phyloP scores from a whole-genome alignment of 2,113 vertebrate species.

The Calyptomena viridis region DNA sequence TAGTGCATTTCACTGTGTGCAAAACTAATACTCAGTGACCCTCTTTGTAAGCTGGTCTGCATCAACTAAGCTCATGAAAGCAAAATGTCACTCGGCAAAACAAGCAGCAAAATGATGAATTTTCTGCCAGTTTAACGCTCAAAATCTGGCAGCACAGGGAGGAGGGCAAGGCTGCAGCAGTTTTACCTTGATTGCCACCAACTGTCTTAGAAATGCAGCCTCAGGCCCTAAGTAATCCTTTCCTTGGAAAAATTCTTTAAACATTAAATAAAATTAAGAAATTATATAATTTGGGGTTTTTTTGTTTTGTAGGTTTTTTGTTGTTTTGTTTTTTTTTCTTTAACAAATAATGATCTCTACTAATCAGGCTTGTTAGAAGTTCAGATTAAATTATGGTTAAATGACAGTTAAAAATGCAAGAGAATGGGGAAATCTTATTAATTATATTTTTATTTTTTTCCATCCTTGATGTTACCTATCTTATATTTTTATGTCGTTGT shows the following conservation, averaged over 20 bases:
- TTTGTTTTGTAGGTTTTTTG: no score
- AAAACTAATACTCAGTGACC: not conserved
- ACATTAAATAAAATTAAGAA: not conserved
- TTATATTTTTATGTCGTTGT: not conserved
- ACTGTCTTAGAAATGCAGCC: not conserved
- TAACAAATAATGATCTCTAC: not conserved
- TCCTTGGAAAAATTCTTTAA: not conserved
- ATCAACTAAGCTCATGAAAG: not conserved
- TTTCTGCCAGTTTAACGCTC: not conserved
- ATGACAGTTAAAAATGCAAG: not conserved
- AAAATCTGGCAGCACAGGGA: not conserved
- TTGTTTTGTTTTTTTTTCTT: not conserved
- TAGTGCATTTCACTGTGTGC: not conserved
- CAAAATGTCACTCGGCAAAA: not conserved
- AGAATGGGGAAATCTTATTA: not conserved
- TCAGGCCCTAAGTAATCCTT: not conserved
- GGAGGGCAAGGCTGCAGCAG: not conserved
- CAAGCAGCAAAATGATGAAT: not conserved
- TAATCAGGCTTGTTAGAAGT: not conserved
- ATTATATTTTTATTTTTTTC: not conserved
- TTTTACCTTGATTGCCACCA: not conserved
- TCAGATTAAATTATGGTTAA: not conserved
- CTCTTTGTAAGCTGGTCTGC: not conserved
- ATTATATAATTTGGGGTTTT: not conserved
- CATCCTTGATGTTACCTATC: no score